phyloP scores from a whole-genome alignment of 53 echinoderm and acorn worm genomes.

The Astropecten irregularis region DNA sequence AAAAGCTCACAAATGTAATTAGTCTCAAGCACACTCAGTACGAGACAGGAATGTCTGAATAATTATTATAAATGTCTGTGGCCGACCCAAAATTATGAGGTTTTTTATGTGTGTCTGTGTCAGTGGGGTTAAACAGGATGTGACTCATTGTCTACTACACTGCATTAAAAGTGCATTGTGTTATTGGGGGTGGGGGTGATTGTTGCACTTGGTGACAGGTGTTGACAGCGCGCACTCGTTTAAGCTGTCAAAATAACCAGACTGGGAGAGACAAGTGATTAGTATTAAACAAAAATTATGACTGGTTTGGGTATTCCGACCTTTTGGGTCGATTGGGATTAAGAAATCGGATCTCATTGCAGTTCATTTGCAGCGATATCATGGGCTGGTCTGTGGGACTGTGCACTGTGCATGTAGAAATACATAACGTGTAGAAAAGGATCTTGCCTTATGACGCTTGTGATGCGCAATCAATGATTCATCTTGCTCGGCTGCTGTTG shows the following conservation, averaged over 20 bases:
- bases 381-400: no score
- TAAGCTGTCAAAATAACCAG: constrained; percentile 58
- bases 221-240: constrained; percentile 12
- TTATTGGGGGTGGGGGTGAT: neutral
- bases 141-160: constrained; percentile 48
- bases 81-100: no score
- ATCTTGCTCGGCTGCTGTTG: neutral
- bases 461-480: constrained; percentile 15
- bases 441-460: neutral
- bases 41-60: neutral
- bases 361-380: no score
- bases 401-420: no score
- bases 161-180: constrained; percentile 14
- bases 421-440: no score
- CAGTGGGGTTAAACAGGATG: constrained; percentile 31
- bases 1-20: neutral
- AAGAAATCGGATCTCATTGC: no score
- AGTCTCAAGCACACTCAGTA: neutral
- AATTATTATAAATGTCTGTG: no score
- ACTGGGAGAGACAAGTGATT: neutral
- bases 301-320: no score
- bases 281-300: no score
- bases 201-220: constrained; percentile 49
- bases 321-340: no score
- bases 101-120: no score